Evolutionary conservation across 64 coral and sea anemone species (phyloP).

Genomic region (Montipora foliosa): DNA sequence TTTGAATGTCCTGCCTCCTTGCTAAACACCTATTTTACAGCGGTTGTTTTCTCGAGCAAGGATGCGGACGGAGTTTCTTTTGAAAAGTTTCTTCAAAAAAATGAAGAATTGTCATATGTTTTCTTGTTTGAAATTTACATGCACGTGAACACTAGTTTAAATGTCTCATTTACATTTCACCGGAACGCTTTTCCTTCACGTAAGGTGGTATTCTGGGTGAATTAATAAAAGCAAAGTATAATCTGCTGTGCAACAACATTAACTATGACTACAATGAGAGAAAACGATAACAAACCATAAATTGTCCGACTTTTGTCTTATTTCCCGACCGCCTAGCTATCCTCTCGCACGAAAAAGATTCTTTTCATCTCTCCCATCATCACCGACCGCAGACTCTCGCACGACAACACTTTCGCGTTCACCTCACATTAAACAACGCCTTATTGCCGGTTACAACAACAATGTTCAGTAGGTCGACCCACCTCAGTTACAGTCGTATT

Average conservation of each 20-base stretch:
- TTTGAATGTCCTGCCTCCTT: background rate
- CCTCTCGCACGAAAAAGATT: background rate
- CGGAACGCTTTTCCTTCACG: background rate
- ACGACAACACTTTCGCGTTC: background rate
- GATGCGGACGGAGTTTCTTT: background rate
- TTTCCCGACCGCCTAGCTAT: background rate
- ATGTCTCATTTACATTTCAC: background rate
- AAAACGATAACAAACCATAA: background rate
- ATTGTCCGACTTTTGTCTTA: background rate
- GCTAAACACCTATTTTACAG: background rate
- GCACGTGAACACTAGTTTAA: background rate
- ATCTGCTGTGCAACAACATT: background rate
- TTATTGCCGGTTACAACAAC: constrained; percentile 6
- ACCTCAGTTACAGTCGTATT: background rate
- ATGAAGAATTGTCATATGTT: background rate
- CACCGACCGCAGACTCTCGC: background rate
- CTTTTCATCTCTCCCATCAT: background rate
- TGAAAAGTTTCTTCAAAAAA: background rate
- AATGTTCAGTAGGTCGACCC: constrained; percentile 1
- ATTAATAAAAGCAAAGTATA: no score
- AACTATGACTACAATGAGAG: background rate
- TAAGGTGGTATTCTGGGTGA: background rate
- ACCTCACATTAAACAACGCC: background rate
- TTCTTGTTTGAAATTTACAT: background rate
- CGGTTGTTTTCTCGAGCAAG: background rate